A percentile compares a stretch with the other conserved stretches of the same genome.
These are phyloP conservation scores for Spodoptera littoralis DNA, from an alignment of 2,888 invertebrate species.

Conservation along the genomic window DNA sequence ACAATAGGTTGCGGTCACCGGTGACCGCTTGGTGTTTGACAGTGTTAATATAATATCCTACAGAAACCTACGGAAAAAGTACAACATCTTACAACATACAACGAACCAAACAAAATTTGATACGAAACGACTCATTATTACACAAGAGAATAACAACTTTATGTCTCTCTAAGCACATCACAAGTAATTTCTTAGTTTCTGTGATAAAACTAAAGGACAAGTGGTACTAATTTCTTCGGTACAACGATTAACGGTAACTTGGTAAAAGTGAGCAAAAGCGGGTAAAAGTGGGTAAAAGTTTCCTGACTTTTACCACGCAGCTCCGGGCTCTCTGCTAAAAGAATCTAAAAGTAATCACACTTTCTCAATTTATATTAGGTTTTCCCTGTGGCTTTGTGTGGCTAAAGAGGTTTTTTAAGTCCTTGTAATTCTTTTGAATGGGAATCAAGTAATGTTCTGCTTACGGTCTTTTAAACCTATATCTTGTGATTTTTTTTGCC, in stretches of 20 bases:
- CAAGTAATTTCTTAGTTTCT: constrained; percentile 30
- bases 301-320: constrained; percentile 31
- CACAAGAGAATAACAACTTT: constrained; percentile 27
- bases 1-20: too few species aligned
- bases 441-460: neutral
- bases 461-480: neutral
- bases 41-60: too few species aligned
- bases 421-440: constrained; percentile 22
- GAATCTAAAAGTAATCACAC: constrained; percentile 51
- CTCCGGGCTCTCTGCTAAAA: constrained; percentile 29
- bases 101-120: neutral
- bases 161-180: constrained; percentile 22
- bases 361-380: constrained; percentile 34
- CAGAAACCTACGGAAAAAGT: too few species aligned
- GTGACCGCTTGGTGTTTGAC: too few species aligned
- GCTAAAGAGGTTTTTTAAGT: constrained; percentile 25
- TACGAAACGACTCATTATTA: constrained; percentile 18
- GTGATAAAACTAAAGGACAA: constrained; percentile 39
- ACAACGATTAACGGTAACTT: constrained; percentile 45
- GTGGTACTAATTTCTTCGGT: constrained; percentile 34
- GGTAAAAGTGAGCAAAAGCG: constrained; percentile 19
- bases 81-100: too few species aligned
- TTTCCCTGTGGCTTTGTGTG: constrained; percentile 30
- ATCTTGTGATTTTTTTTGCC: too few species aligned
- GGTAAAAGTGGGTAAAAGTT: constrained; percentile 18